Evolutionary conservation across 2,113 vertebrate genomes (phyloP).

Genomic region (Dolichotis patagonum): DNA sequence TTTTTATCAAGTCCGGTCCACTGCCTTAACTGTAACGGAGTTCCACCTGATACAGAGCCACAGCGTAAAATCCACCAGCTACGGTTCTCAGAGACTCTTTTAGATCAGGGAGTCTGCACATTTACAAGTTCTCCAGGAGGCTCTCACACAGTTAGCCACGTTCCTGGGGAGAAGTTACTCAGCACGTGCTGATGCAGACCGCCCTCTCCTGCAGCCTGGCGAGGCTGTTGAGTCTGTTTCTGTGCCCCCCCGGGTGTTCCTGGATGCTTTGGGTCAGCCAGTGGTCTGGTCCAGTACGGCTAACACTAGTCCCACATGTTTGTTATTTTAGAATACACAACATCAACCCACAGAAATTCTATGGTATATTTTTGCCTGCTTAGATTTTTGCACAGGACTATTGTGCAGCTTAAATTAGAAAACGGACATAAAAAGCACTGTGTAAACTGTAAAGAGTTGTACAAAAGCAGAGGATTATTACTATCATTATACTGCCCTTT

Average conservation of each 20-base stretch:
- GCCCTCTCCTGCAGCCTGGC: background rate
- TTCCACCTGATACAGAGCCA: background rate
- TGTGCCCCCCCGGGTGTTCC: background rate
- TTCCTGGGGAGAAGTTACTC: background rate
- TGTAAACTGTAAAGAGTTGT: constrained; percentile 63
- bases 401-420: constrained; percentile 70
- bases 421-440: constrained; percentile 49
- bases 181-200: background rate
- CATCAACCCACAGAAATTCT: constrained; percentile 59
- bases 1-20: background rate
- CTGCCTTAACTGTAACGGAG: background rate
- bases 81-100: background rate
- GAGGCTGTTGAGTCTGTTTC: background rate
- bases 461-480: constrained; percentile 66
- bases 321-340: constrained; percentile 44
- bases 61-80: background rate
- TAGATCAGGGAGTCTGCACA: background rate
- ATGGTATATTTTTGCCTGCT: constrained; percentile 62
- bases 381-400: constrained; percentile 57
- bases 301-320: background rate
- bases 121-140: background rate
- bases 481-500: constrained; percentile 71
- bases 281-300: background rate
- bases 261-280: background rate
- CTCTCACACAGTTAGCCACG: background rate